Percentiles rank a stretch among this genome's conserved stretches.
These are phyloP conservation scores for Schizotus pectinicornis DNA, from an alignment of 2,888 invertebrate species.

Conservation along the genomic window DNA sequence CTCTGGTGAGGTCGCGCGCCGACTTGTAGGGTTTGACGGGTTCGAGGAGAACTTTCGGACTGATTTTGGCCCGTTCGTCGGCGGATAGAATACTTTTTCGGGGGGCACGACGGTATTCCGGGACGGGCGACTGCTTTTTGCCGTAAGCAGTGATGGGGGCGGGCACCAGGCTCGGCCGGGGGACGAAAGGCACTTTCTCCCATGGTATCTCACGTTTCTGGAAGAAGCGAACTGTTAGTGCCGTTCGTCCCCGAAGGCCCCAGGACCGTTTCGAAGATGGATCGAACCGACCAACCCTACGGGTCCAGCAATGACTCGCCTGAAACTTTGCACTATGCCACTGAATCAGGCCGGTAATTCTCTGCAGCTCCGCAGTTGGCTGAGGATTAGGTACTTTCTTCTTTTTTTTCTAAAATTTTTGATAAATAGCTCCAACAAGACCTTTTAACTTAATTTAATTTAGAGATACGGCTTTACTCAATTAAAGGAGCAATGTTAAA, in stretches of 20 bases:
- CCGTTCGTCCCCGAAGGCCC: background rate
- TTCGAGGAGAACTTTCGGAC: slow-evolving; percentile 64
- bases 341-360: too few relatives aligned
- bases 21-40: slow-evolving; percentile 73
- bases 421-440: too few relatives aligned
- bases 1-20: slow-evolving; percentile 70
- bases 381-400: too few relatives aligned
- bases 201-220: slow-evolving; percentile 82
- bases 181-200: slow-evolving; percentile 88
- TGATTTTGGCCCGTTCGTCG: slow-evolving; percentile 68
- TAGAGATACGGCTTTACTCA: too few relatives aligned
- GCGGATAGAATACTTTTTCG: slow-evolving; percentile 61
- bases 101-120: slow-evolving; percentile 38
- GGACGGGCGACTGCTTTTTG: slow-evolving; percentile 60
- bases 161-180: slow-evolving; percentile 83
- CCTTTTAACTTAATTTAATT: too few relatives aligned
- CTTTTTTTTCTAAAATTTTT: too few relatives aligned
- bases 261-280: too few relatives aligned
- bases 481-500: too few relatives aligned
- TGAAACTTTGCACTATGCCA: too few relatives aligned
- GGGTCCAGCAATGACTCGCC: too few relatives aligned
- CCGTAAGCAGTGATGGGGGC: slow-evolving; percentile 88
- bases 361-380: too few relatives aligned
- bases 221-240: slow-evolving; percentile 56
- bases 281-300: too few relatives aligned